These are phyloP conservation scores for Aleiodes testaceus DNA, from an alignment of 2,888 invertebrate genomes.

Conservation along the genomic window DNA sequence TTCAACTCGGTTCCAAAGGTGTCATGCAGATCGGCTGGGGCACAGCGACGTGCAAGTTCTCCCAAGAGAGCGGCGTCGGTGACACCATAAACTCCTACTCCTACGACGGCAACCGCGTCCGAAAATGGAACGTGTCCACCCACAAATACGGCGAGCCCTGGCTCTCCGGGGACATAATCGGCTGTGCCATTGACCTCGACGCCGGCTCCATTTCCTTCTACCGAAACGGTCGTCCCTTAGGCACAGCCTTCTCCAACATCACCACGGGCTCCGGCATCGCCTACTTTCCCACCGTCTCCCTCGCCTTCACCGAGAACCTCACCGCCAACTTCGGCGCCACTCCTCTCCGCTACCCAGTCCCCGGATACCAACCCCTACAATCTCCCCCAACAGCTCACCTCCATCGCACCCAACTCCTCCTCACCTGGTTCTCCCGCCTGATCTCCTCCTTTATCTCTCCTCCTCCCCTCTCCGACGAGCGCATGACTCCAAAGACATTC, in stretches of 20 bases:
- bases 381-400: conserved; percentile 61
- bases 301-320: conserved; percentile 84
- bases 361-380: conserved; percentile 81
- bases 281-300: conserved; percentile 87
- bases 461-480: conserved; percentile 35
- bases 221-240: conserved; percentile 85
- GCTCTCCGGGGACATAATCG: conserved; percentile 89
- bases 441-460: conserved; percentile 57
- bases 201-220: conserved; percentile 80
- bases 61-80: conserved; percentile 83
- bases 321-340: conserved; percentile 86
- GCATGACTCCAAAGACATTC: conserved; percentile 62
- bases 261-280: conserved; percentile 83
- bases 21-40: conserved; percentile 94
- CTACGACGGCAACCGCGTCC: conserved; percentile 82
- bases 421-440: conserved; percentile 73
- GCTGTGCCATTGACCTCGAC: conserved; percentile 82
- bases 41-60: conserved; percentile 82
- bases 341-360: conserved; percentile 80
- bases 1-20: conserved; percentile 87
- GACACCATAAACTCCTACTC: conserved; percentile 86
- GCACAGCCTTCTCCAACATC: conserved; percentile 82
- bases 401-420: conserved; percentile 71
- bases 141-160: conserved; percentile 84
- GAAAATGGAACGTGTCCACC: conserved; percentile 83